Evolutionary conservation across 2,888 invertebrate species (phyloP).

Genomic region (Melinopterus prodromus): DNA sequence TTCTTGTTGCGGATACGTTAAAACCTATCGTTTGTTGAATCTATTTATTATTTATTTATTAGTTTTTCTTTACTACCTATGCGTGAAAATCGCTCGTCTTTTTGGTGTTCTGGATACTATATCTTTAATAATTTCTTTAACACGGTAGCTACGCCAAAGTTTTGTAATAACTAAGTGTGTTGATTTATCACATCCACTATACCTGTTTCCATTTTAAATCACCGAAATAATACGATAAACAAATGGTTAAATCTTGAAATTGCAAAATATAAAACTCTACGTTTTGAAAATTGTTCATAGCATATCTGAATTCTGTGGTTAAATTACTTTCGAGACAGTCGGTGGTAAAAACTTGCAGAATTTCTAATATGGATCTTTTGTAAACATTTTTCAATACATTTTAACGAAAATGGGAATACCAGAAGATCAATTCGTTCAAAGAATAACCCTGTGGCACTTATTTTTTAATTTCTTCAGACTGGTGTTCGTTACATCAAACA

Average conservation of each 20-base stretch:
- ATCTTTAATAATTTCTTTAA: not conserved
- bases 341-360: no score
- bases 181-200: slow-evolving; percentile 34
- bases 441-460: no score
- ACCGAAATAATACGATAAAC: not conserved
- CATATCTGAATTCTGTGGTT: no score
- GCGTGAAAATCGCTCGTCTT: slow-evolving; percentile 9
- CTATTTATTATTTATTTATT: not conserved
- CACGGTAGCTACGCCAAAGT: slow-evolving; percentile 4
- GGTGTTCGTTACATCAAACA: no score
- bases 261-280: no score
- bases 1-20: not conserved
- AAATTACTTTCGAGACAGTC: no score
- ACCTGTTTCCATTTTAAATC: slow-evolving; percentile 29
- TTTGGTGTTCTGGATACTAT: slow-evolving; percentile 18
- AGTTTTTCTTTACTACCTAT: not conserved
- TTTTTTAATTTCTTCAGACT: no score
- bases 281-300: no score
- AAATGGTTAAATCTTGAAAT: not conserved
- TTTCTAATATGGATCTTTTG: no score
- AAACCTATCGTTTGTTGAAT: not conserved
- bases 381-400: no score
- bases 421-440: no score
- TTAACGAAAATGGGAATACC: no score
- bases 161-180: slow-evolving; percentile 9